Conservation (phyloP, 2,113 vertebrate species). For the Melanotaenia duboulayi region DNA sequence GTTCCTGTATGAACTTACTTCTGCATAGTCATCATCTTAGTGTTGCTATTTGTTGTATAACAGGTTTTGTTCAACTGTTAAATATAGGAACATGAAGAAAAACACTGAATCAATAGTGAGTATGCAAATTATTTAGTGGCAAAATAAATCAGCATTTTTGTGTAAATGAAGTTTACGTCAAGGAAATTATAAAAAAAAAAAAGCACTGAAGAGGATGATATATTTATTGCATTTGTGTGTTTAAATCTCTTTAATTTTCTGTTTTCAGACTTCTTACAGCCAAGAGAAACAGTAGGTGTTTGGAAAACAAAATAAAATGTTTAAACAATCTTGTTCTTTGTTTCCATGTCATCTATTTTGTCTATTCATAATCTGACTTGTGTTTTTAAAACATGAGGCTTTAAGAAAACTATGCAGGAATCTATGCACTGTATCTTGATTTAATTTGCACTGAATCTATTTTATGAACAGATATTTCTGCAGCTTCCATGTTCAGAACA, state of each 20-base stretch:
- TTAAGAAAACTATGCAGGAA: neutral
- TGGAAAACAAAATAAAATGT: neutral
- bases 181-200: neutral
- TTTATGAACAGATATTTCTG: conserved; percentile 66
- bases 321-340: neutral
- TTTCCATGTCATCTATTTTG: neutral
- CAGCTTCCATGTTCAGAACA: conserved; percentile 72
- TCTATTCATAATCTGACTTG: too few species aligned
- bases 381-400: neutral
- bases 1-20: rapidly evolving
- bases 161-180: neutral
- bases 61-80: neutral
- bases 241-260: neutral
- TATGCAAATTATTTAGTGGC: neutral
- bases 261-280: conserved; percentile 24
- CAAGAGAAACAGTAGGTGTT: conserved; percentile 57
- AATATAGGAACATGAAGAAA: conserved; percentile 30
- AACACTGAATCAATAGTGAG: conserved; percentile 42
- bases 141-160: neutral
- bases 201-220: neutral
- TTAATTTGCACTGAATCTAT: conserved; percentile 1
- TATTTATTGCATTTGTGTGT: too few species aligned
- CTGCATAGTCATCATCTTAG: neutral
- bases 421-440: neutral
- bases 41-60: neutral